Percentiles rank a stretch among this genome's conserved stretches.
phyloP scores from a whole-genome alignment of 2,888 invertebrate genomes.

The Microplitis manilae region DNA sequence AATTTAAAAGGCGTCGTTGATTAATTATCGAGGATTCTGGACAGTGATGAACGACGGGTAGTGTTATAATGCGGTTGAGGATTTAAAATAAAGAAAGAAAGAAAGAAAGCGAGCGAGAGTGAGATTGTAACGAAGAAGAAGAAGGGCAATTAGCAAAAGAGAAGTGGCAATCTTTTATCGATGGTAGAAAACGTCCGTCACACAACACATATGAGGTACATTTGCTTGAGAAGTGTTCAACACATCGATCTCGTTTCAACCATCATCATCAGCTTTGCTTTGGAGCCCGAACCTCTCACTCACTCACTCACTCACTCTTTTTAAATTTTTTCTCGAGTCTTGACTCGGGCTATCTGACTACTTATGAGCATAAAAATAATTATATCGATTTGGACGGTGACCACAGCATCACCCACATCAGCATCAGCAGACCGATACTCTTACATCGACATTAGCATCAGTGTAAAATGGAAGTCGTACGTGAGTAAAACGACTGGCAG shows the following conservation, averaged over 20 bases:
- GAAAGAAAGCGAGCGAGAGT: constrained; percentile 41
- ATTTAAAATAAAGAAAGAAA: constrained; percentile 34
- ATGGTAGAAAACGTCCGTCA: constrained; percentile 30
- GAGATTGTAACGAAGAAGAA: constrained; percentile 3
- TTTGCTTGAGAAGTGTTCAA: not conserved
- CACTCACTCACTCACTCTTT: constrained; percentile 29
- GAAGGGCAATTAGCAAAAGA: constrained; percentile 41
- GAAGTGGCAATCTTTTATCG: constrained; percentile 48
- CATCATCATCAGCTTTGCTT: not conserved
- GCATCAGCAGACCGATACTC: not conserved
- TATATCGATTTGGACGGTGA: constrained; percentile 65
- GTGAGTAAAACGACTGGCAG: constrained; percentile 61
- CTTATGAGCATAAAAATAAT: constrained; percentile 61
- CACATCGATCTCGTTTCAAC: constrained; percentile 8
- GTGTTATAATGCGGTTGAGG: constrained; percentile 48
- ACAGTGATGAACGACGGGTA: constrained; percentile 54
- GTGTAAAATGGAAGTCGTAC: constrained; percentile 47
- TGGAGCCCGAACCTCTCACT: constrained; percentile 14
- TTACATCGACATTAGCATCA: constrained; percentile 44
- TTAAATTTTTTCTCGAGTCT: constrained; percentile 2
- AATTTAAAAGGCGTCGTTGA: constrained; percentile 49
- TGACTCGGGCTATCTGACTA: not conserved
- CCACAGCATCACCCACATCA: constrained; percentile 40
- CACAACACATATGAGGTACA: not conserved
- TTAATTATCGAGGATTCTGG: constrained; percentile 52